These are phyloP conservation scores for Melanophora roralis DNA, from an alignment of 2,888 invertebrate species.

Conservation along the genomic window DNA sequence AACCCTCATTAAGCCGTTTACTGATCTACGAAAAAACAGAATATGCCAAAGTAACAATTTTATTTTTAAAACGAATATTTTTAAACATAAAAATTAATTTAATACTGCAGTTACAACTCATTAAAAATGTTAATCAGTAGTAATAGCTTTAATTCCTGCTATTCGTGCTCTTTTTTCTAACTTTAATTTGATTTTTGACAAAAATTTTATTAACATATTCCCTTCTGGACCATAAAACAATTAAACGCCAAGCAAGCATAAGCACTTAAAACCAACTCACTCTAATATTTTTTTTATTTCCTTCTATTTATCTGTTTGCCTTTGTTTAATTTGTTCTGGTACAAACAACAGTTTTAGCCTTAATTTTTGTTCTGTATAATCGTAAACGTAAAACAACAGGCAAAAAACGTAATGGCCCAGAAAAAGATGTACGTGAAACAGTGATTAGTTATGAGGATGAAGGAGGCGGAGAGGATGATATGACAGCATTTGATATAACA, in stretches of 20 bases:
- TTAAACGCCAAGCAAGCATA: slow-evolving; percentile 25
- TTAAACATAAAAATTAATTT: neutral
- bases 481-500: slow-evolving; percentile 99
- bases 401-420: slow-evolving; percentile 96
- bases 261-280: neutral
- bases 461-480: slow-evolving; percentile 98
- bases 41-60: neutral
- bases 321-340: neutral
- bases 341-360: slow-evolving; percentile 85
- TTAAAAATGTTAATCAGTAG: slow-evolving; percentile 28
- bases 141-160: neutral
- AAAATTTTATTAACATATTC: slow-evolving; percentile 31
- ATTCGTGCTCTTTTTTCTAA: neutral
- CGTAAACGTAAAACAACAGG: slow-evolving; percentile 88
- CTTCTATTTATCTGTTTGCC: neutral
- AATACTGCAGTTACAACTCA: slow-evolving; percentile 13
- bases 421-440: slow-evolving; percentile 99
- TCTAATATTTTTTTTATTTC: neutral
- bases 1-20: too few species aligned
- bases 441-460: slow-evolving; percentile 99
- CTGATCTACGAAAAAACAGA: too few species aligned
- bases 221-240: slow-evolving; percentile 46
- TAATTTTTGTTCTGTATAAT: slow-evolving; percentile 97
- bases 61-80: neutral
- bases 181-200: slow-evolving; percentile 38